phyloP scores from a whole-genome alignment of 2,113 vertebrate genomes.

The Trachemys scripta region DNA sequence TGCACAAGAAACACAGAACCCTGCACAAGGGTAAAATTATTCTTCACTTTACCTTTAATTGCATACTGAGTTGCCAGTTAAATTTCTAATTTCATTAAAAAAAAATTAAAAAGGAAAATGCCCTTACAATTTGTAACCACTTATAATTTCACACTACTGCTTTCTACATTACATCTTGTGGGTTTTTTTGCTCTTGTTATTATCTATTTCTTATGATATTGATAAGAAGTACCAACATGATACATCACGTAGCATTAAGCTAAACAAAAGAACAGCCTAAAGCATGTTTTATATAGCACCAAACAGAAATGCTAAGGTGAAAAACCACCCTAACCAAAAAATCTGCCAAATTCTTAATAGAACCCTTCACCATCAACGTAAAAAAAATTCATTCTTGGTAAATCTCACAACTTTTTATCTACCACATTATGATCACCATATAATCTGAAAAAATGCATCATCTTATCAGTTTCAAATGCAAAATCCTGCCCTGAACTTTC shows the following conservation, averaged over 20 bases:
- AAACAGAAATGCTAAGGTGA: conserved; percentile 65
- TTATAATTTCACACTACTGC: neutral
- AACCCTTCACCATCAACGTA: conserved; percentile 24
- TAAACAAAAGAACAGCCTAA: conserved; percentile 70
- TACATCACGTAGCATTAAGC: conserved; percentile 53
- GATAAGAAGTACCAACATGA: conserved; percentile 58
- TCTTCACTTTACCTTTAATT: conserved; percentile 9
- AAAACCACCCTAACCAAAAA: conserved; percentile 49
- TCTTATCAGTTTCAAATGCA: conserved; percentile 19
- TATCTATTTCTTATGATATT: conserved; percentile 39
- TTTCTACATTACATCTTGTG: neutral
- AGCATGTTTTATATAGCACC: conserved; percentile 64
- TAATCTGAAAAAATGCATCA: conserved; percentile 40
- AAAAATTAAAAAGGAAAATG: neutral
- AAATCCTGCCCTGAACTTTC: conserved; percentile 34
- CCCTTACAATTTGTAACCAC: neutral
- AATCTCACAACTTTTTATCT: conserved; percentile 11
- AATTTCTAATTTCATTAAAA: conserved; percentile 25
- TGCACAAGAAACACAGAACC: conserved; percentile 9
- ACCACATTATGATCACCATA: neutral
- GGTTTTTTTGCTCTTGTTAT: neutral
- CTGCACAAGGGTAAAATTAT: neutral
- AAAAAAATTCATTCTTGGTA: conserved; percentile 26
- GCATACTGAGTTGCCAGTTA: accelerated
- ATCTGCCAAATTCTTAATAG: conserved; percentile 38